Evolutionary conservation across 1,140 invertebrate species (phyloP).

Genomic region (Brachionus asplanchnoidis): DNA sequence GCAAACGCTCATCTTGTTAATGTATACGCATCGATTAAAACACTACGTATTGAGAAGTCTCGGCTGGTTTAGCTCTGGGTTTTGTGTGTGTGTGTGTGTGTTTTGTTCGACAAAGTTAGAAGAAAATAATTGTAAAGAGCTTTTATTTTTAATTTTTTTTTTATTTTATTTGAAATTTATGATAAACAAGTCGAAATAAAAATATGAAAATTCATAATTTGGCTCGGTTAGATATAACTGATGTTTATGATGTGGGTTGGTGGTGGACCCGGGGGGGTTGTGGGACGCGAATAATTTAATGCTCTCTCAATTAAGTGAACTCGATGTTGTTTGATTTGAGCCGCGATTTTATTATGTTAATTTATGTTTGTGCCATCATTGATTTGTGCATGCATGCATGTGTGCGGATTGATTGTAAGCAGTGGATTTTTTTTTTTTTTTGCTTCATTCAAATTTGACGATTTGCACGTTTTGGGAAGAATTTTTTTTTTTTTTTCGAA

Average conservation of each 20-base stretch:
- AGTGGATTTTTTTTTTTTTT: neutral
- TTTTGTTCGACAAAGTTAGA: neutral
- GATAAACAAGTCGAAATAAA: slow-evolving; percentile 12
- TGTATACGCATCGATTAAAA: neutral
- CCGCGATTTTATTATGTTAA: neutral
- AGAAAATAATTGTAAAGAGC: neutral
- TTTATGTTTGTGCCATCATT: neutral
- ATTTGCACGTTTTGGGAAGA: neutral
- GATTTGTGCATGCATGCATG: neutral
- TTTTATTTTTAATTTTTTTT: neutral
- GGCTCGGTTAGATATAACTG: slow-evolving; percentile 11
- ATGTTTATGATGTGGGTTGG: slow-evolving; percentile 8
- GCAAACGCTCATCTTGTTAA: slow-evolving; percentile 14
- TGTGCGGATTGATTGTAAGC: neutral
- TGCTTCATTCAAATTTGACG: neutral
- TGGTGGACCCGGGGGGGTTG: neutral
- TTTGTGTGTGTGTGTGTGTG: neutral
- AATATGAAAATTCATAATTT: neutral
- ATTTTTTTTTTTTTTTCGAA: neutral
- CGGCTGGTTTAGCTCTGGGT: neutral
- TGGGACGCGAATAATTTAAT: neutral
- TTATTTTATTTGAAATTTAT: slow-evolving; percentile 23
- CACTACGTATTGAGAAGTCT: neutral
- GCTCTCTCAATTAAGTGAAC: slow-evolving; percentile 1
- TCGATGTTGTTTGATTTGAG: neutral